Evolutionary conservation across 2,797 vertebrate species (phyloP).

Genomic region (Podarcis siculus): DNA sequence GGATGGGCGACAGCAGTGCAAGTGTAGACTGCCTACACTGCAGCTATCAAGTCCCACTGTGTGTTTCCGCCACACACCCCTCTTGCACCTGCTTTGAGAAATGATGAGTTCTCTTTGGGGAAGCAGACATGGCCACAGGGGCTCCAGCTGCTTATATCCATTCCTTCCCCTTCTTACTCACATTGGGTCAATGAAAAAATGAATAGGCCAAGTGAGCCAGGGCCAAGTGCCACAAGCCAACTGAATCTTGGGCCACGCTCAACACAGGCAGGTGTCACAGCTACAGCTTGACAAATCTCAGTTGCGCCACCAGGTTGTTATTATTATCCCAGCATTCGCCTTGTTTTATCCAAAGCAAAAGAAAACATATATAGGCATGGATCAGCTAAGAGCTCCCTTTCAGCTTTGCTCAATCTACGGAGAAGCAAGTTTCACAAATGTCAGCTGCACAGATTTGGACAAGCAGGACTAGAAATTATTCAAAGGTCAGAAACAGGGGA

Average conservation of each 20-base stretch:
- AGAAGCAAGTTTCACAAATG: not conserved
- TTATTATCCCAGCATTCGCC: not conserved
- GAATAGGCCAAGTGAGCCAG: not conserved
- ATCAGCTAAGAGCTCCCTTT: not conserved
- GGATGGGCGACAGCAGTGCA: too few relatives aligned
- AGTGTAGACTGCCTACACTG: too few relatives aligned
- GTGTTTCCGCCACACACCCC: too few relatives aligned
- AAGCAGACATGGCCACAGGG: too few relatives aligned
- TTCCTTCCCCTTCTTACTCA: too few relatives aligned
- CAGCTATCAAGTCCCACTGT: too few relatives aligned
- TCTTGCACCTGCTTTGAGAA: too few relatives aligned
- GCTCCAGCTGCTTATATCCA: too few relatives aligned
- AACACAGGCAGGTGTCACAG: not conserved
- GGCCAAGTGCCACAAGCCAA: too few relatives aligned
- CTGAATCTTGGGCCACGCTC: not conserved
- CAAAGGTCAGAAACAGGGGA: not conserved
- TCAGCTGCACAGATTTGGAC: not conserved
- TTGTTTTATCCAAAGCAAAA: not conserved
- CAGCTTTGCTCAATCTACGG: not conserved
- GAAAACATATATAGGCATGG: not conserved
- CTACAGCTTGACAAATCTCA: not conserved
- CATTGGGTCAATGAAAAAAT: not conserved
- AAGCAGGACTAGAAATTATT: not conserved
- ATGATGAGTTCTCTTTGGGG: too few relatives aligned
- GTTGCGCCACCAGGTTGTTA: not conserved